A percentile compares a stretch with the other conserved stretches of the same genome.
phyloP scores from a whole-genome alignment of 2,797 vertebrate species.

The Ficedula albicollis region DNA sequence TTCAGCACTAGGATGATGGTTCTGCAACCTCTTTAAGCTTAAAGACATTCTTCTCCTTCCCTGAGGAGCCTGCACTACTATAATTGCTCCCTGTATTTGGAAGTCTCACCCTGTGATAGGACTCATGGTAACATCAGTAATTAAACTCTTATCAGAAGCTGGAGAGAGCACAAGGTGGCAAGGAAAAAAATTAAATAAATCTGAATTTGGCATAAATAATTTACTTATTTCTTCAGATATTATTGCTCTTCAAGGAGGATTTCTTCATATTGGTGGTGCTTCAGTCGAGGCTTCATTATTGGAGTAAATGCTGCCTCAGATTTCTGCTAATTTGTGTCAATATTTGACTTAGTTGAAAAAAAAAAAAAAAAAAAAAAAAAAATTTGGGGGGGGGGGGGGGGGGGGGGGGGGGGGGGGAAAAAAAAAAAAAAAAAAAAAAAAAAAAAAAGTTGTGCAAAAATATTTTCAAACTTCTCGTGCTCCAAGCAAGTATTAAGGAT shows the following conservation, averaged over 20 bases:
- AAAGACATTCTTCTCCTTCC: neutral
- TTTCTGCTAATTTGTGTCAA: neutral
- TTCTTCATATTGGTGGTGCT: neutral
- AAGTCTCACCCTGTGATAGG: neutral
- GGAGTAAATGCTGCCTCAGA: neutral
- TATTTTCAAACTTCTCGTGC: neutral
- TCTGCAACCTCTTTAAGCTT: neutral
- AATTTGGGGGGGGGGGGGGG: too few relatives aligned
- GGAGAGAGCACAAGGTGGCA: neutral
- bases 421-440: too few relatives aligned
- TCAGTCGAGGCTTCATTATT: neutral
- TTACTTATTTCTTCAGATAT: neutral
- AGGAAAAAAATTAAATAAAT: neutral
- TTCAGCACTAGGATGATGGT: neutral
- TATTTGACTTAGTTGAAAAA: too few relatives aligned
- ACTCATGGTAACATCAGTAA: neutral
- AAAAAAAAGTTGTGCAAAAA: neutral
- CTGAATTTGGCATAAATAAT: neutral
- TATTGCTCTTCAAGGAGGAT: neutral
- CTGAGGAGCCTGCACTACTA: neutral
- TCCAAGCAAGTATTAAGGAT: neutral
- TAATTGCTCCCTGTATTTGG: neutral
- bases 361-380: neutral
- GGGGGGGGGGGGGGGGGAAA: too few relatives aligned
- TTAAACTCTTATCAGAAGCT: neutral